phyloP scores from a whole-genome alignment of 2,888 invertebrate species.

The Phaonia tiefii region DNA sequence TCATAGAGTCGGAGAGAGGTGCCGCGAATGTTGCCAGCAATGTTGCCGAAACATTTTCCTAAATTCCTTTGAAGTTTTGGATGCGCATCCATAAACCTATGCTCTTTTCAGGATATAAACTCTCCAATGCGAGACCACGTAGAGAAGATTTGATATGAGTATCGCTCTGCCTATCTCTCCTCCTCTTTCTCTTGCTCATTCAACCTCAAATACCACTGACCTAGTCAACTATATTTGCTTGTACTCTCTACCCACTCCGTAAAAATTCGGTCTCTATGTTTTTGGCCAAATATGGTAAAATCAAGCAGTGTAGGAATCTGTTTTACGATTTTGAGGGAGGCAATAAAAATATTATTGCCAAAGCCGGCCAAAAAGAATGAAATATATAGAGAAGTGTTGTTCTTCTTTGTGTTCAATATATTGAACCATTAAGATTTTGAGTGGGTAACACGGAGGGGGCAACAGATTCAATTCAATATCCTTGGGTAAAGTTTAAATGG shows the following conservation, averaged over 20 bases:
- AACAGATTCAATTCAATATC: too few relatives aligned
- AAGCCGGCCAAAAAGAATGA: conserved; percentile 16
- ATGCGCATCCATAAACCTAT: background rate
- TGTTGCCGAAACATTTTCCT: conserved; percentile 22
- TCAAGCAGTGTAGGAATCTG: background rate
- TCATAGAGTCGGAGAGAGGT: background rate
- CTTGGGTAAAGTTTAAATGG: too few relatives aligned
- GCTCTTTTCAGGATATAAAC: conserved; percentile 3
- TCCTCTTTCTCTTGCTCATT: too few relatives aligned
- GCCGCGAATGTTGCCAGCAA: background rate
- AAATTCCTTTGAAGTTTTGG: background rate
- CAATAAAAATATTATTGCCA: conserved; percentile 16
- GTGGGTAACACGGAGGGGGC: background rate
- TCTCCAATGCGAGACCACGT: too few relatives aligned
- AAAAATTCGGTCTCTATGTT: background rate
- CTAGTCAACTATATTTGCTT: conserved; percentile 59
- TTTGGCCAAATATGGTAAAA: conserved; percentile 35
- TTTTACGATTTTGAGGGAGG: conserved; percentile 3
- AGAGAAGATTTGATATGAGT: too few relatives aligned
- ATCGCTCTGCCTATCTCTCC: too few relatives aligned
- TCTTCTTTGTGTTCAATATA: background rate
- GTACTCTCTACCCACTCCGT: too few relatives aligned
- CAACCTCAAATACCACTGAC: conserved; percentile 55
- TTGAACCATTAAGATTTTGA: background rate
- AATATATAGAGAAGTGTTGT: background rate